Base-by-base conservation (phyloP, 1,140 invertebrate genomes). In the Zaprionus camerounensis region DNA sequence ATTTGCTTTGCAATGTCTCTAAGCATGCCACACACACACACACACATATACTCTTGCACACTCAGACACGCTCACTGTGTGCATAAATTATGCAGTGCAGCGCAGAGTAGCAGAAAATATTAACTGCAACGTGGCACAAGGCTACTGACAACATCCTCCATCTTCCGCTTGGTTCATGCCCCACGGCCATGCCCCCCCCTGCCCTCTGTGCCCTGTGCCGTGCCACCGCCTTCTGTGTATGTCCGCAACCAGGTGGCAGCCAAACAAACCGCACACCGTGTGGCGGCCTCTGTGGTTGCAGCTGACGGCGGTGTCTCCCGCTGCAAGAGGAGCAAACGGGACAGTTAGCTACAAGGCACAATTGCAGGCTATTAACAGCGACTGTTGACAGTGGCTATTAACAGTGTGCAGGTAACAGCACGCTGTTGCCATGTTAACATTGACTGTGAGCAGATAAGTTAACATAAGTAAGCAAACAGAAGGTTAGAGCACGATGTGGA, bases 61-160 rank as follows among this genome's bases (percentile, higher is more conserved):
- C 77, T 71, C 73, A 72, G 56, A 75, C 62, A 64, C 57, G 51
- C 61, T 72, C 56, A 6, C 17, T 51, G 46, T 51, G 46, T 72
- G 79, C 79, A 76, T 80, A 75, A 90, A 90, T 90, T 90, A 90
- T 90, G 82, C 84, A 84, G 56, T 76, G 72, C 56, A 78, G 71
- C 76, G 78, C 85, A 80, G 69, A 88, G 85, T 80, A 69, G 81
- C 72, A 74, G 79, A 84, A 84, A 90, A 81, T 90, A 88, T 90
- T 90, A 84, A 84, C 85, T 90, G 51, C 71, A 79, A 82, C 66
- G 58, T 78, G 75, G 75, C 66, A 78, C 55, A 53, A 24, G 17
- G 22, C 49, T 26, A 36, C 49, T 22, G 41, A 28, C 6, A 17
- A 12, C 55, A 20, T 66, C 28, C 62, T 38, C 46, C 46, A 51